Evolutionary conservation across 2,888 invertebrate species (phyloP).

Genomic region (Pristionchus fissidentatus): DNA sequence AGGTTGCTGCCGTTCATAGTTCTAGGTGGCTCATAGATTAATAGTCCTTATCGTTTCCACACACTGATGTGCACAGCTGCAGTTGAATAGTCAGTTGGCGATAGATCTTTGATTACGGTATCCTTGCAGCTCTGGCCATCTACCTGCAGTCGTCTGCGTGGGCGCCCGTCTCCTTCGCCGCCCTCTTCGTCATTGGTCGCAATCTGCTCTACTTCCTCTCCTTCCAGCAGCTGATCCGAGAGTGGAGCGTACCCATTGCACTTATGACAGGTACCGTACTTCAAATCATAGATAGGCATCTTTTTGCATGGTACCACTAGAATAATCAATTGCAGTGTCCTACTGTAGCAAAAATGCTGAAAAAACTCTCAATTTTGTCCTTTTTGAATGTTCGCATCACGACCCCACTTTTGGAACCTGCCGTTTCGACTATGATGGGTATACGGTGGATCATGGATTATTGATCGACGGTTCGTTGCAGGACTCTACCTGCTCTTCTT

Average conservation of each 20-base stretch:
- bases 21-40: no score
- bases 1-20: background rate
- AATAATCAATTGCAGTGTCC: no score
- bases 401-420: no score
- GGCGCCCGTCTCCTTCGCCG: conserved; percentile 37
- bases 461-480: background rate
- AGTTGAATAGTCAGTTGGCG: background rate
- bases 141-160: conserved; percentile 45
- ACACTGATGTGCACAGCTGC: no score
- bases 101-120: background rate
- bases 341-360: no score
- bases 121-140: conserved; percentile 33
- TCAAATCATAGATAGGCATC: background rate
- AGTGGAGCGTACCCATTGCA: conserved; percentile 46
- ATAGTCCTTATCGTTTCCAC: no score
- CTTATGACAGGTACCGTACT: conserved; percentile 45
- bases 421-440: no score
- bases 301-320: no score
- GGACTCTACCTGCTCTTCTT: conserved; percentile 43
- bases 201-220: conserved; percentile 48
- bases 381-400: no score
- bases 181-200: conserved; percentile 41
- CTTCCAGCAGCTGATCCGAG: conserved; percentile 46
- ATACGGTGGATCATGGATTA: background rate
- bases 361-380: background rate